Conservation (phyloP, 2,113 vertebrate genomes). For the Apodemus sylvaticus region DNA sequence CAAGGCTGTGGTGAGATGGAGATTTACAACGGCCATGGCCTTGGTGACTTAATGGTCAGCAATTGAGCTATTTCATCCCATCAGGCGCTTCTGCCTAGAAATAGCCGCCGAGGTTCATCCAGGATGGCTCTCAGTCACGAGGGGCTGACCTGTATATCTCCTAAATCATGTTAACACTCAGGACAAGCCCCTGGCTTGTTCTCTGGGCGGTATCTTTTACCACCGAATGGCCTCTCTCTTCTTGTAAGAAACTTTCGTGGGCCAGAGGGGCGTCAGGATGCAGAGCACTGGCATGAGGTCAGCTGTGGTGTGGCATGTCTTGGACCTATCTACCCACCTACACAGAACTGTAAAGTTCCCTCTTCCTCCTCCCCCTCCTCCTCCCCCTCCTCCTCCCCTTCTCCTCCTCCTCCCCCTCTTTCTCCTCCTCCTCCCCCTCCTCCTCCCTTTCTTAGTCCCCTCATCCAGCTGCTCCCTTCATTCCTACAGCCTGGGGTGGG, state of each 20-base stretch:
- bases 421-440: too few species aligned
- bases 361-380: too few species aligned
- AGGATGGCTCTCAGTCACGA: constrained; percentile 58
- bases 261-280: too few species aligned
- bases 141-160: constrained; percentile 45
- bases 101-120: constrained; percentile 38
- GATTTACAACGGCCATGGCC: constrained; percentile 64
- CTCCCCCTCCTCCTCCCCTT: too few species aligned
- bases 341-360: background rate
- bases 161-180: constrained; percentile 71
- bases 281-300: background rate
- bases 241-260: background rate
- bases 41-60: constrained; percentile 63
- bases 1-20: background rate
- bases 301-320: background rate
- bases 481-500: background rate
- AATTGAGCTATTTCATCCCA: constrained; percentile 67
- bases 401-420: too few species aligned
- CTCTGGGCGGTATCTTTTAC: background rate
- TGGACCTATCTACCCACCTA: background rate
- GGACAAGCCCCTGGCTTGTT: background rate
- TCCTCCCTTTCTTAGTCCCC: too few species aligned
- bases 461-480: background rate
- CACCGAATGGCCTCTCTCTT: background rate
- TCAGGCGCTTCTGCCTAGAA: constrained; percentile 62